Conservation (phyloP, 2,797 vertebrate species). For the Buphagus erythrorhynchus region DNA sequence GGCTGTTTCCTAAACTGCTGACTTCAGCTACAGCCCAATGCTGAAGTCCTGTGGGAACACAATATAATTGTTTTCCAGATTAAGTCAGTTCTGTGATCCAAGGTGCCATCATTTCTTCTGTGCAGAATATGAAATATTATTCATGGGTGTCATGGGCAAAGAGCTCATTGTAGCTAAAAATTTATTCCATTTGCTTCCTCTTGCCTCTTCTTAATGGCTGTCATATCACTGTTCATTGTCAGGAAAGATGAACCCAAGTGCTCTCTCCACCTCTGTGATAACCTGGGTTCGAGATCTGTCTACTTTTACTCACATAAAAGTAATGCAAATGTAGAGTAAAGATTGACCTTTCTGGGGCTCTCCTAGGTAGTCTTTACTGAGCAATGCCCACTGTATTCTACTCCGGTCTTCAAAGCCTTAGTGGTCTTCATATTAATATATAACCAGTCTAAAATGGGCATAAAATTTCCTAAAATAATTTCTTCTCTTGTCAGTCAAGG, state of each 20-base stretch:
- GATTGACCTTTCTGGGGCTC: background rate
- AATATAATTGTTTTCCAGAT: background rate
- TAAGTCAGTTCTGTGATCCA: background rate
- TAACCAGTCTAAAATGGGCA: background rate
- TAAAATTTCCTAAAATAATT: slow-evolving; percentile 53
- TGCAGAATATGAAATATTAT: background rate
- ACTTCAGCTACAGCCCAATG: accelerated
- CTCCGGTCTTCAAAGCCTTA: background rate
- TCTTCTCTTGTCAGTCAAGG: slow-evolving; percentile 50
- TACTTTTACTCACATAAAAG: background rate
- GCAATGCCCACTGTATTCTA: background rate
- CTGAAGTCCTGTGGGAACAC: background rate
- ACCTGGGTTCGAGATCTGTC: background rate
- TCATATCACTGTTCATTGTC: accelerated
- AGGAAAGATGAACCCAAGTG: background rate
- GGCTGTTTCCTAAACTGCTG: background rate
- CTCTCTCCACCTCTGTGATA: background rate
- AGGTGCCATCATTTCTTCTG: background rate
- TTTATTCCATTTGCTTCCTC: background rate
- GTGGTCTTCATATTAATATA: background rate
- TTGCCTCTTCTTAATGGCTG: background rate
- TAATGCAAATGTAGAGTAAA: background rate
- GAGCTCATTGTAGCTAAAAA: background rate
- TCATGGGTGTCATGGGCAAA: background rate
- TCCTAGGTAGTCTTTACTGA: background rate